Percentiles rank a stretch among this genome's conserved stretches.
phyloP scores from a whole-genome alignment of 2,797 vertebrate species.

The Coilia nasus region DNA sequence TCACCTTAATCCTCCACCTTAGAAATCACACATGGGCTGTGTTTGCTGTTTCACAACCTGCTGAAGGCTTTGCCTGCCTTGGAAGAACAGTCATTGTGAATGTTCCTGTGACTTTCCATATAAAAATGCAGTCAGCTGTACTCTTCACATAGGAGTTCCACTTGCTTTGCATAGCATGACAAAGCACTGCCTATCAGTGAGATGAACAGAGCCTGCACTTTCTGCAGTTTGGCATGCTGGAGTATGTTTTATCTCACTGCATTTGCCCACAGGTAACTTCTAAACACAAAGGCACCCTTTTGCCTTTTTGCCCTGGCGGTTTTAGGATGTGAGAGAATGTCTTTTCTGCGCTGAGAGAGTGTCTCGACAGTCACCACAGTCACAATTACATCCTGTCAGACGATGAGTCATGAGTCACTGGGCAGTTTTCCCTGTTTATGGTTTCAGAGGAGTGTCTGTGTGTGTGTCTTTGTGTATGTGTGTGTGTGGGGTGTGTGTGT shows the following conservation, averaged over 20 bases:
- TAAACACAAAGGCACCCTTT: not conserved
- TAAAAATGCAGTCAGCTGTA: not conserved
- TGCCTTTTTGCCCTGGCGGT: not conserved
- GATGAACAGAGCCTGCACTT: not conserved
- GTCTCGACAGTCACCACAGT: not conserved
- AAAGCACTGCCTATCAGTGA: not conserved
- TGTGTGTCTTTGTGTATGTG: not conserved
- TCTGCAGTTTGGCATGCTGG: not conserved
- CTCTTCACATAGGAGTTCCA: not conserved
- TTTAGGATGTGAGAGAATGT: not conserved
- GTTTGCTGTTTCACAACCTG: not conserved
- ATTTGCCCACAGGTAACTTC: not conserved
- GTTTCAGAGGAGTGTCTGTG: not conserved
- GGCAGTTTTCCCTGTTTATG: slow-evolving; percentile 29
- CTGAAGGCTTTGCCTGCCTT: not conserved
- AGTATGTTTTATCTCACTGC: not conserved
- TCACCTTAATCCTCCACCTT: not conserved
- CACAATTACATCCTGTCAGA: slow-evolving; percentile 43
- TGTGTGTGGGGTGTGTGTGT: slow-evolving; percentile 11
- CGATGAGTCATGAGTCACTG: slow-evolving; percentile 42
- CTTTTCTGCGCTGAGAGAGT: slow-evolving; percentile 25
- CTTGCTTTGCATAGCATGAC: not conserved
- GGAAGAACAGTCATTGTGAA: not conserved
- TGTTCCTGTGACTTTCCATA: not conserved
- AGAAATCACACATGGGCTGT: not conserved